A percentile compares a stretch with the other conserved stretches of the same genome.
phyloP scores from a whole-genome alignment of 2,797 vertebrate genomes.

The Gymnodraco acuticeps region DNA sequence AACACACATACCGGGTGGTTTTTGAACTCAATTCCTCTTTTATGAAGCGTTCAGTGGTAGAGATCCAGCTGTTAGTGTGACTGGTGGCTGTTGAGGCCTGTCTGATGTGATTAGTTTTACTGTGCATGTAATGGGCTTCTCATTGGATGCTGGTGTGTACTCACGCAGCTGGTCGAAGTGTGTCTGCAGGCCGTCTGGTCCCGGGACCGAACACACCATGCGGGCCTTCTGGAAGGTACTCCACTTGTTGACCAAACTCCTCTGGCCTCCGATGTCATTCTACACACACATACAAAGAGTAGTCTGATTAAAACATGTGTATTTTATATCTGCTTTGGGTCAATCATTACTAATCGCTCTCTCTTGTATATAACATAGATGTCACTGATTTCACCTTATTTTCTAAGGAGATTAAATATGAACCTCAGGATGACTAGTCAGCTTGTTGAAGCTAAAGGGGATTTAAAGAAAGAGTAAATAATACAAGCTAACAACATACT shows the following conservation, averaged over 20 bases:
- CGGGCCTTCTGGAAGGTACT: constrained; percentile 89
- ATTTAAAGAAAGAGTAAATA: neutral
- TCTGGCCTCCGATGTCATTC: constrained; percentile 89
- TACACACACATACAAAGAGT: constrained; percentile 41
- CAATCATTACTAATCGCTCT: neutral
- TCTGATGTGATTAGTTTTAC: constrained; percentile 40
- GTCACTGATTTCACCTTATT: neutral
- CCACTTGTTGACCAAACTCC: constrained; percentile 89
- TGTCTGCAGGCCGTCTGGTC: constrained; percentile 83
- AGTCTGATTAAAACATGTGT: neutral
- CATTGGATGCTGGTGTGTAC: constrained; percentile 60
- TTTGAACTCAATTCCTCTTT: constrained; percentile 19
- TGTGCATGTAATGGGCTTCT: constrained; percentile 36
- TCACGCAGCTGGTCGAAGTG: constrained; percentile 89
- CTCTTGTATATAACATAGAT: neutral
- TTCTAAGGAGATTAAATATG: neutral
- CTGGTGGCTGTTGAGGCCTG: constrained; percentile 20
- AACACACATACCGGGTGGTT: constrained; percentile 13
- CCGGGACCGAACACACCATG: constrained; percentile 85
- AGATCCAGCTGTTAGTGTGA: constrained; percentile 38
- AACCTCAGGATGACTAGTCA: neutral
- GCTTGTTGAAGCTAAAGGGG: neutral
- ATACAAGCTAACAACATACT: neutral
- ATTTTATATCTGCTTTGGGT: neutral
- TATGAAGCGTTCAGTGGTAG: constrained; percentile 32